A percentile compares a stretch with the other conserved stretches of the same genome.
These are phyloP conservation scores for Trilocha varians DNA, from an alignment of 2,888 invertebrate species.

Conservation along the genomic window DNA sequence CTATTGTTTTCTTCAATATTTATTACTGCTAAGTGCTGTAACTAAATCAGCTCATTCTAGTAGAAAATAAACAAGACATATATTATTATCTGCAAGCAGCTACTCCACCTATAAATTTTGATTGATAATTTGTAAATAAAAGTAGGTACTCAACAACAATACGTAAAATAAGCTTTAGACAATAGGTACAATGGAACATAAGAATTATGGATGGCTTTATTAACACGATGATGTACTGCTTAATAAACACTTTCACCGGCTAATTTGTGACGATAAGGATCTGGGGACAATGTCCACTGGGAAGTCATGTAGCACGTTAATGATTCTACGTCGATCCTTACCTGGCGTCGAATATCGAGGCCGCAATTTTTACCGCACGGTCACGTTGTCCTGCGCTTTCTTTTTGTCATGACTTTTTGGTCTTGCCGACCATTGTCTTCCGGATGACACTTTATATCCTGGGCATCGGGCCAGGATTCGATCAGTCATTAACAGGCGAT, in stretches of 20 bases:
- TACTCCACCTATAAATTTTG: too few relatives aligned
- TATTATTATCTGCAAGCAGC: too few relatives aligned
- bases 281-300: constrained; percentile 41
- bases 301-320: constrained; percentile 41
- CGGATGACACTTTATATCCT: constrained; percentile 68
- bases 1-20: too few relatives aligned
- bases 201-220: background rate
- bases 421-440: constrained; percentile 60
- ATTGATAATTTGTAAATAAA: too few relatives aligned
- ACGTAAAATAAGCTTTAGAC: too few relatives aligned
- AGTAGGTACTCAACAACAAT: too few relatives aligned
- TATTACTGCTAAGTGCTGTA: too few relatives aligned
- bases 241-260: constrained; percentile 46
- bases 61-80: too few relatives aligned
- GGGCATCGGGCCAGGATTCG: constrained; percentile 37
- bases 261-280: constrained; percentile 44
- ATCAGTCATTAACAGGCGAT: constrained; percentile 54
- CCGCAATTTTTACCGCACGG: constrained; percentile 52
- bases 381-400: constrained; percentile 69
- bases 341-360: constrained; percentile 44
- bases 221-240: background rate
- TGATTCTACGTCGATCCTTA: constrained; percentile 59
- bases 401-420: constrained; percentile 57
- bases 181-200: too few relatives aligned
- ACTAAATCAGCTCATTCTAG: too few relatives aligned